Conservation (phyloP, 2,888 invertebrate species). For the Acrobasis repandana region DNA sequence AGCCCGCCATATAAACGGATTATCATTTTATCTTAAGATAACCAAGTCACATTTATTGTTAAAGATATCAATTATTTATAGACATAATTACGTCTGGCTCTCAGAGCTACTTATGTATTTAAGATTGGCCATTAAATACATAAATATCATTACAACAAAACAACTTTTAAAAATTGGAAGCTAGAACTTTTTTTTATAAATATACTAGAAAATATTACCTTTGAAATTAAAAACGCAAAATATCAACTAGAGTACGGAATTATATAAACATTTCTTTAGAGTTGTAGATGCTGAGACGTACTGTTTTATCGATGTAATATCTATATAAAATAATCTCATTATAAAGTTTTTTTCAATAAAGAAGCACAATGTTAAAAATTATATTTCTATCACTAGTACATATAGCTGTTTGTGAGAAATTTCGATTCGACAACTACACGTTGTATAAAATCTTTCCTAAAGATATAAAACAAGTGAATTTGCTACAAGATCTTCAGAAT, state of each 20-base stretch:
- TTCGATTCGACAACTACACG: constrained; percentile 52
- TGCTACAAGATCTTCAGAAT: constrained; percentile 67
- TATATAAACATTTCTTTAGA: neutral
- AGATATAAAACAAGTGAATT: constrained; percentile 62
- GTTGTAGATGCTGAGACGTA: neutral
- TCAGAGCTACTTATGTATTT: neutral
- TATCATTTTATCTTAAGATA: neutral
- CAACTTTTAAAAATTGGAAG: neutral
- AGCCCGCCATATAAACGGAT: neutral
- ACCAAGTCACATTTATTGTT: neutral
- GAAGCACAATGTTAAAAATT: constrained; percentile 18
- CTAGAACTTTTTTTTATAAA: too few relatives aligned
- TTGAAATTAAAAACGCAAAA: neutral
- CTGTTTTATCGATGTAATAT: neutral
- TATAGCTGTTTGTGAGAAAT: constrained; percentile 38
- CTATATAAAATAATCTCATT: neutral
- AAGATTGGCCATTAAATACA: neutral
- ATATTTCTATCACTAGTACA: neutral
- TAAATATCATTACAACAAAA: neutral
- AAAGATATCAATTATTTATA: neutral
- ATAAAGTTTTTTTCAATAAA: constrained; percentile 15
- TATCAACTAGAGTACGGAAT: neutral
- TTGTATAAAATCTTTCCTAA: constrained; percentile 78
- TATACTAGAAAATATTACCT: too few relatives aligned
- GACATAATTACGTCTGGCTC: neutral